These are phyloP conservation scores for Hydrozoanthus gracilis DNA, from an alignment of 92 coral and sea anemone genomes.

Conservation along the genomic window DNA sequence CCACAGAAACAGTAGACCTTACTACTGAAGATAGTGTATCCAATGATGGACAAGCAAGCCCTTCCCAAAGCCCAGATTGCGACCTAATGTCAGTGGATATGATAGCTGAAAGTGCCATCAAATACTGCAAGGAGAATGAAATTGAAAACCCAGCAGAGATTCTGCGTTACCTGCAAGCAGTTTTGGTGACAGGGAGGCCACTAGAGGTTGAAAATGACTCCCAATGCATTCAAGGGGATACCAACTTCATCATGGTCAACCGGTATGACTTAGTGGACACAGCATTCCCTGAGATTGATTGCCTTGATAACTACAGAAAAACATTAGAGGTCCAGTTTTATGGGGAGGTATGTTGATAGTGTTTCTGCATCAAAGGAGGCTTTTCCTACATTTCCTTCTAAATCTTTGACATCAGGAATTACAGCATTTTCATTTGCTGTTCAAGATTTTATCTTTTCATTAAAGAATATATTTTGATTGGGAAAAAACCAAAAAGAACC, in stretches of 20 bases:
- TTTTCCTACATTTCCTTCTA: too few relatives aligned
- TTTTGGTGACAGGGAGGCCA: conserved; percentile 17
- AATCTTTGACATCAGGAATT: too few relatives aligned
- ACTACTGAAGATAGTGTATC: too few relatives aligned
- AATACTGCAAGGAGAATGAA: not conserved
- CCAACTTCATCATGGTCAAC: not conserved
- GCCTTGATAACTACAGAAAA: not conserved
- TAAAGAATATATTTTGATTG: too few relatives aligned
- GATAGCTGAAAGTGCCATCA: conserved; percentile 14
- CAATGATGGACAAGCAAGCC: too few relatives aligned
- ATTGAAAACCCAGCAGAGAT: not conserved
- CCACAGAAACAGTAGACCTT: too few relatives aligned
- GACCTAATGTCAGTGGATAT: too few relatives aligned
- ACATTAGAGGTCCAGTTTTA: not conserved
- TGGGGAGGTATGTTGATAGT: not conserved
- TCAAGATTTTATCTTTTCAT: too few relatives aligned
- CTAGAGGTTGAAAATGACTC: conserved; percentile 2
- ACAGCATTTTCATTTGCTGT: too few relatives aligned
- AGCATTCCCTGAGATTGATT: not conserved
- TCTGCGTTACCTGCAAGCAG: not conserved
- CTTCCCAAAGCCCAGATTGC: too few relatives aligned
- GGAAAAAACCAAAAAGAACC: too few relatives aligned
- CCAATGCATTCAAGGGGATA: not conserved
- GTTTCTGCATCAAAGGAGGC: too few relatives aligned
- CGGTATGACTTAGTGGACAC: not conserved